Evolutionary conservation across 1,140 invertebrate species (phyloP).

Genomic region (Lethrus apterus): DNA sequence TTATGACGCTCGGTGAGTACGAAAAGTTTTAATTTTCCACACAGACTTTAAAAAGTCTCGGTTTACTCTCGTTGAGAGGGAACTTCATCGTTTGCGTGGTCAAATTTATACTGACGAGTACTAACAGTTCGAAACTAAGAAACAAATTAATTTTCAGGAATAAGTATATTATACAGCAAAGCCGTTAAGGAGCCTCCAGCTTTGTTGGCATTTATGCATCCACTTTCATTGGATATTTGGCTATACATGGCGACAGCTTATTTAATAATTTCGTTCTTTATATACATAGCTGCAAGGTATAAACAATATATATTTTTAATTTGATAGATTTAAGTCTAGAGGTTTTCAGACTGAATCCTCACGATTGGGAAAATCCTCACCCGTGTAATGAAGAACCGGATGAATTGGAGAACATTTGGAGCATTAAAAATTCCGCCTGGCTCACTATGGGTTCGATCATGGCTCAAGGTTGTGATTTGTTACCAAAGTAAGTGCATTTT

Average conservation of each 20-base stretch:
- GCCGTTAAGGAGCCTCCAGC: conserved; percentile 61
- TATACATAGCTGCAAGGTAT: conserved; percentile 79
- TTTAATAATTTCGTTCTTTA: conserved; percentile 72
- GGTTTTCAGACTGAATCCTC: conserved; percentile 65
- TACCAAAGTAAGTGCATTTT: conserved; percentile 59
- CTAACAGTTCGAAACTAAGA: no score
- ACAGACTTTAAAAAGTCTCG: background rate
- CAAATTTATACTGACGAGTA: no score
- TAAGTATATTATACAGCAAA: conserved; percentile 73
- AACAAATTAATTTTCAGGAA: no score
- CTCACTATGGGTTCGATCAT: conserved; percentile 72
- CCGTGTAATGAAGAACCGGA: conserved; percentile 74
- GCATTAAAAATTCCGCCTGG: conserved; percentile 68
- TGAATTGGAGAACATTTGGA: conserved; percentile 70
- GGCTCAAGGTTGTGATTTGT: conserved; percentile 71
- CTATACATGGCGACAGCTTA: conserved; percentile 86
- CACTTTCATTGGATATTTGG: conserved; percentile 87
- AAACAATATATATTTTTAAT: background rate
- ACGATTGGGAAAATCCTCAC: conserved; percentile 84
- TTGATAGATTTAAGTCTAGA: conserved; percentile 28
- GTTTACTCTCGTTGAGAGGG: no score
- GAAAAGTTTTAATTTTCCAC: no score
- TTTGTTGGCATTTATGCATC: conserved; percentile 80
- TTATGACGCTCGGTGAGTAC: conserved; percentile 72
- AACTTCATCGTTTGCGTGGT: no score